Base-by-base conservation (phyloP, 2,113 vertebrate species). In the Agapornis roseicollis region DNA sequence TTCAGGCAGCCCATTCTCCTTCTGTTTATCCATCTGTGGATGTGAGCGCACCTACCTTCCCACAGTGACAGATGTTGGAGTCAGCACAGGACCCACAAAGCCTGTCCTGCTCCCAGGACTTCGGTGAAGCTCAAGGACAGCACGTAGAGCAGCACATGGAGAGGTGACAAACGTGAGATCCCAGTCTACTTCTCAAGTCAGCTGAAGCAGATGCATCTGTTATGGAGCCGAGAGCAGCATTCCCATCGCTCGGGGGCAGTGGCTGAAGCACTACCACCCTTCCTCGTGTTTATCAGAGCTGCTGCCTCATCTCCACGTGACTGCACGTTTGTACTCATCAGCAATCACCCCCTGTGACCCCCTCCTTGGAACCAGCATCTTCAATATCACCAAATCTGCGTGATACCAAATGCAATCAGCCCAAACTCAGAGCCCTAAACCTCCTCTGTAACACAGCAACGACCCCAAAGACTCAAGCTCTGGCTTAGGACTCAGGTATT, bases 1-100 rank as follows among this genome's bases (percentile, higher is more conserved):
- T 95, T 81, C 83, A 88, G 95, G 82, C 94, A 93, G 78, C 82
- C 64, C 88, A 84, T 95, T 77, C 90, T 91, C 85, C 92, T 91
- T 85, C 95, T 91, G 96, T 47, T 27, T 58, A 80, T 44, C 90
- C 92, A 90, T 73, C 93, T 94, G 88, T 11, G 85, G 74, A 19
- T 9, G 70, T 25, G 56, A 80, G 81, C 89, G 82, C 82, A 56
- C 10, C 82, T 44, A 72, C 91, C 85, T 79, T 87, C 80, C 78
- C 69, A 37, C 10, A 3, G 46, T 14, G 73, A 35, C 91, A 91
- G 92, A 69, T 76, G 84, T 81, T 89, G 74, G 31, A 53, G 85
- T 33, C 74, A 33, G 70, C 5, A 1, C 63, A 8, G 44, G 64
- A 53, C 47, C 52, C 83, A 53, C 52, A 11, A 27, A 78, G 81